Conservation (phyloP, 2,888 invertebrate genomes). For the Drosophila greeni region DNA sequence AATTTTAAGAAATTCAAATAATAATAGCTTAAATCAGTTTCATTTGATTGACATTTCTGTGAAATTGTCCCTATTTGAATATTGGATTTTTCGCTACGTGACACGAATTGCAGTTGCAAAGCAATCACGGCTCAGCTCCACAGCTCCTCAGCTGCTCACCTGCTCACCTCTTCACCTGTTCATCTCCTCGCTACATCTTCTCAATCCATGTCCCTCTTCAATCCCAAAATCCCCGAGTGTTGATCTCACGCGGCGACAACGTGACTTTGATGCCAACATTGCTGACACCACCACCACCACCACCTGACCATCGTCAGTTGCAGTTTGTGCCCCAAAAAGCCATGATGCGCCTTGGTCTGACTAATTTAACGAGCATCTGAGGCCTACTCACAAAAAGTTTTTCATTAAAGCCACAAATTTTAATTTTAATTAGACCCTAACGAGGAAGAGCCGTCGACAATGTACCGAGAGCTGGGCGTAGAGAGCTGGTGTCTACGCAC, state of each 20-base stretch:
- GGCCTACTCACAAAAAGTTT: slow-evolving; percentile 55
- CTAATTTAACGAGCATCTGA: slow-evolving; percentile 57
- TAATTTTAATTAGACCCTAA: slow-evolving; percentile 73
- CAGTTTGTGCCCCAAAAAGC: slow-evolving; percentile 11
- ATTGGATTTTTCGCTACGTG: slow-evolving; percentile 41
- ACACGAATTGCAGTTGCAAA: slow-evolving; percentile 37
- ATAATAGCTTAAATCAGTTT: slow-evolving; percentile 1
- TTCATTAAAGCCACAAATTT: slow-evolving; percentile 70
- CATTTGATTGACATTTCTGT: slow-evolving; percentile 3
- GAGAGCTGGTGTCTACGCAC: slow-evolving; percentile 10
- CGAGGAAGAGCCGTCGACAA: slow-evolving; percentile 56
- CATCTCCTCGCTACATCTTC: slow-evolving; percentile 6
- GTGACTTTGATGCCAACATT: slow-evolving; percentile 50
- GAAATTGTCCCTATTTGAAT: slow-evolving; percentile 25
- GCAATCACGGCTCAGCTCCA: slow-evolving; percentile 25
- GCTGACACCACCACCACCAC: slow-evolving; percentile 19
- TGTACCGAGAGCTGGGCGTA: slow-evolving; percentile 30
- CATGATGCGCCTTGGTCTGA: slow-evolving; percentile 6
- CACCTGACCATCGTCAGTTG: slow-evolving; percentile 17
- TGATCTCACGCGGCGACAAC: slow-evolving; percentile 54
- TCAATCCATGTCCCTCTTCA: slow-evolving; percentile 3
- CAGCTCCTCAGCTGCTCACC: not conserved
- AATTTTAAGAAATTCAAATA: not conserved
- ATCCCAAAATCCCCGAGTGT: slow-evolving; percentile 25
- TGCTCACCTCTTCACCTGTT: not conserved